phyloP scores from a whole-genome alignment of 2,797 vertebrate genomes.

The Amblyopsis hoosieri region DNA sequence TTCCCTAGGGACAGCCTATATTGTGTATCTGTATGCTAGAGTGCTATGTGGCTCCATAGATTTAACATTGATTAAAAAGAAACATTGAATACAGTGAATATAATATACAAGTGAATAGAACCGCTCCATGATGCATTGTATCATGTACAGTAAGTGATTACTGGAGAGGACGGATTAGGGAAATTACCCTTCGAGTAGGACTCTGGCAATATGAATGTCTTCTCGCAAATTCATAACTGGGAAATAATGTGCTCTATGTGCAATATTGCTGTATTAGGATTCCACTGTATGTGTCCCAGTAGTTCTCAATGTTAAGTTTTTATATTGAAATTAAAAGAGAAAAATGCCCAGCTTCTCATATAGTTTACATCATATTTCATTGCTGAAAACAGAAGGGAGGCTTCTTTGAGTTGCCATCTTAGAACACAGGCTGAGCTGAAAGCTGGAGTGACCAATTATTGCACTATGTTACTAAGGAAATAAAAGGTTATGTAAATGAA shows the following conservation, averaged over 20 bases:
- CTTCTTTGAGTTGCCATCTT: no score
- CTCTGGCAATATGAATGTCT: conserved; percentile 2
- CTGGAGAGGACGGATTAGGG: conserved; percentile 9
- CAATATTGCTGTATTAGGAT: neutral
- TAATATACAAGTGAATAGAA: conserved; percentile 4
- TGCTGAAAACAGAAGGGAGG: no score
- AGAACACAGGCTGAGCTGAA: no score
- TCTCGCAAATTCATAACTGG: neutral
- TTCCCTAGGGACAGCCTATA: conserved; percentile 35
- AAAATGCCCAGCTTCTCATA: neutral
- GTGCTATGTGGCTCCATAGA: neutral
- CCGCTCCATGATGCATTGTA: conserved; percentile 23
- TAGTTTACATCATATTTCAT: no score
- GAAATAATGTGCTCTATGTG: neutral
- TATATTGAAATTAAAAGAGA: neutral
- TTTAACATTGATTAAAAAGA: conserved; percentile 33
- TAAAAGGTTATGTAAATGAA: no score
- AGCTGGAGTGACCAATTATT: no score
- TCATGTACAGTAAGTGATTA: conserved; percentile 21
- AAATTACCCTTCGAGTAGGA: conserved; percentile 14
- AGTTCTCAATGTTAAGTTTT: neutral
- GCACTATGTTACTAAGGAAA: no score
- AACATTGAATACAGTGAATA: conserved; percentile 28
- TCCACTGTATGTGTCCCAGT: neutral
- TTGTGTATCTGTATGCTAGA: conserved; percentile 30